phyloP scores from a whole-genome alignment of 2,113 vertebrate species.

The Chroicocephalus ridibundus region DNA sequence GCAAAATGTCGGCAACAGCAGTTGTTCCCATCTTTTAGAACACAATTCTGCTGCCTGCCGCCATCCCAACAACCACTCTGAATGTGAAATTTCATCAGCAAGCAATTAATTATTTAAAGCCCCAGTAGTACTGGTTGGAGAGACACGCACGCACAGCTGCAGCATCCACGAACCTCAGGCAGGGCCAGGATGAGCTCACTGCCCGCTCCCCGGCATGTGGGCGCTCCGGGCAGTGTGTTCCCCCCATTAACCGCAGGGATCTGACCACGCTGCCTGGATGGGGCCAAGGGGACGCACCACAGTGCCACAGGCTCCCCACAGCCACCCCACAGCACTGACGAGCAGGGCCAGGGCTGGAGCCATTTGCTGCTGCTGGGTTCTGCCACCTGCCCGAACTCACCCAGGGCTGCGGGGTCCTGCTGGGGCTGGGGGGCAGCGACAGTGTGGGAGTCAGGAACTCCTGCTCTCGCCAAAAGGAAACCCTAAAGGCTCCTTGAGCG shows the following conservation, averaged over 20 bases:
- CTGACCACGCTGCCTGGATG: accelerated
- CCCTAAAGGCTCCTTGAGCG: not conserved
- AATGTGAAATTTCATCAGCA: constrained; percentile 25
- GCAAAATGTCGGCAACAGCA: not conserved
- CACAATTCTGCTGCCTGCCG: not conserved
- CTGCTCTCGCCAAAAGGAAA: not conserved
- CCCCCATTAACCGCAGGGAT: accelerated
- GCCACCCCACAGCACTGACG: not conserved
- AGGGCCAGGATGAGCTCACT: not conserved
- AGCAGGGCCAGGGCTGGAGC: not conserved
- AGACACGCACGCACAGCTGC: accelerated
- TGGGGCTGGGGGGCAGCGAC: accelerated
- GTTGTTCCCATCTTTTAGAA: not conserved
- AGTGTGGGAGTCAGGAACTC: not conserved
- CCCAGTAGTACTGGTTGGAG: not conserved
- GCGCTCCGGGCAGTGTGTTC: accelerated
- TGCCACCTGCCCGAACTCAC: accelerated
- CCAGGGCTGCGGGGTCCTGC: not conserved
- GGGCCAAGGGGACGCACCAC: not conserved
- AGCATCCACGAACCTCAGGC: not conserved
- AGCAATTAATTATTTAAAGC: constrained; percentile 4
- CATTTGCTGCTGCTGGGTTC: not conserved
- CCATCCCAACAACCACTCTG: not conserved
- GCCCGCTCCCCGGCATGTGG: accelerated
- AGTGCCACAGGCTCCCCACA: accelerated